Base-by-base conservation (phyloP, 2,888 invertebrate genomes). In the Spatulosminthurus flaviceps region DNA sequence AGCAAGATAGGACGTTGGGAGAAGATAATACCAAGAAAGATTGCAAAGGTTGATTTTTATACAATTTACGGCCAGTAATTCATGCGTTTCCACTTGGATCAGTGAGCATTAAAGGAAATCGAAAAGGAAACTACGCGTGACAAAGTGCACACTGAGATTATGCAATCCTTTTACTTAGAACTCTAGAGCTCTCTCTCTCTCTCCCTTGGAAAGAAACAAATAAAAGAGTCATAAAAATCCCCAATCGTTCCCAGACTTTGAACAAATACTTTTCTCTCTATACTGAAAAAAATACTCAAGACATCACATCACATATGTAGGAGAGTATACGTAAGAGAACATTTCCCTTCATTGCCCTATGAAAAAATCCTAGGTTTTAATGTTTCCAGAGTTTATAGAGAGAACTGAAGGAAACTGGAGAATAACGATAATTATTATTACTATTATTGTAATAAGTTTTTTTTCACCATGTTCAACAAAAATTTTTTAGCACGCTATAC, bases 21-120 rank as follows among this genome's bases (percentile, higher is more conserved):
- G 34, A 34, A 34, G 34, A 34, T 34, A 34, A 34, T 34, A 34
- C 34, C 5, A 34, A 34, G 34, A 34, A 13, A 51, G 51, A 51
- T 51, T n/a, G 51, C 51, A 51, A 51, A 51, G 51, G 51, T 51
- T 51, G 51, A 51, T 51, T 51, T 51, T 51, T 19, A 51, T 51
- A 51, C 51, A 51, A 51, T 51, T 51, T 51, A 51, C 51, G 5
- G 51, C 51, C 51, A n/a, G 51, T 51, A 51, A 51, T 51, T 51
- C 51, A 51, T 51, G 51, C 51, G 51, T 51, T 51, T 51, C 51
- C 51, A 51, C 51, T 51, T 51, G 51, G 51, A 51, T 51, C 51
- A 51, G 51, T 51, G 51, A 13, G 51, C 51, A 51, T 51, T 51
- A 51, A 51, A 51, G 51, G 51, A 51, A 51, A 51, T 51, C 51